Conservation (phyloP, 2,113 vertebrate genomes). For the Barbus barbus region DNA sequence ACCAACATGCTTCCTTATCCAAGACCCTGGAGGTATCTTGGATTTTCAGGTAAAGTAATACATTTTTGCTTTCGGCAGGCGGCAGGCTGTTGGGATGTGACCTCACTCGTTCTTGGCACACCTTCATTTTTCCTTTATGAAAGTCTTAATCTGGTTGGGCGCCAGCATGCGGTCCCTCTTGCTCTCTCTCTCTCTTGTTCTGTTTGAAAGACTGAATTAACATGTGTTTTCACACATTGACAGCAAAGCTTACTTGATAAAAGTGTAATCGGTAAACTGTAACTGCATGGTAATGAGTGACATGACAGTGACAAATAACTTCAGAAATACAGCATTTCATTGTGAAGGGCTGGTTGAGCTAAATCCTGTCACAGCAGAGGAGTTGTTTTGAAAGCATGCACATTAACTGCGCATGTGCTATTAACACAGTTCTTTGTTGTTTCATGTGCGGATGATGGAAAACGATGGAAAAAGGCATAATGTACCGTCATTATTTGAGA, state of each 20-base stretch:
- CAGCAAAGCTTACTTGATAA: conserved; percentile 29
- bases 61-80: conserved; percentile 38
- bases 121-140: conserved; percentile 58
- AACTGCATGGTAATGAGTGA: conserved; percentile 5
- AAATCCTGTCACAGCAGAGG: not conserved
- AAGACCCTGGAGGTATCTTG: not conserved
- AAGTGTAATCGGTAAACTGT: conserved; percentile 8
- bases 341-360: not conserved
- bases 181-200: conserved; percentile 46
- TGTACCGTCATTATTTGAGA: not conserved
- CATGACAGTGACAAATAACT: conserved; percentile 20
- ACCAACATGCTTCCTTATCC: conserved; percentile 5
- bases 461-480: not conserved
- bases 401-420: not conserved
- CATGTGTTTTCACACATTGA: conserved; percentile 26
- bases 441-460: not conserved
- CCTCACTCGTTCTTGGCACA: conserved; percentile 62
- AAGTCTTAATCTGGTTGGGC: conserved; percentile 59
- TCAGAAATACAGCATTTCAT: not conserved
- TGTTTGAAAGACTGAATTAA: conserved; percentile 55
- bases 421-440: not conserved
- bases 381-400: not conserved
- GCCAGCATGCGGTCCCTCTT: conserved; percentile 57
- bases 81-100: conserved; percentile 19
- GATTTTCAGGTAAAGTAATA: conserved; percentile 29